phyloP scores from a whole-genome alignment of 2,797 vertebrate species.

The Enteromius trimaculatus region DNA sequence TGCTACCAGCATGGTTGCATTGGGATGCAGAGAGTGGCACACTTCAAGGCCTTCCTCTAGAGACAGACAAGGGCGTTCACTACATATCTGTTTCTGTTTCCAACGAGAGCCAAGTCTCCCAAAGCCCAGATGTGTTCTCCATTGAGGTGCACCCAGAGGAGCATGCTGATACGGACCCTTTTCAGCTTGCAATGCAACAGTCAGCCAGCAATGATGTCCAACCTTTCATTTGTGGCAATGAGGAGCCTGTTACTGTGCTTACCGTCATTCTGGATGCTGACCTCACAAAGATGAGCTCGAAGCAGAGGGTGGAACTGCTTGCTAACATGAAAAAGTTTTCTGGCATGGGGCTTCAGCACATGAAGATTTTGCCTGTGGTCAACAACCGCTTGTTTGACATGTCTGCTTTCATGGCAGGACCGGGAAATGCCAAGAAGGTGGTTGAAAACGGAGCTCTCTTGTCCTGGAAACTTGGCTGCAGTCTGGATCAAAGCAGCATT shows the following conservation, averaged over 20 bases:
- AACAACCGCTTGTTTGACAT: constrained; percentile 98
- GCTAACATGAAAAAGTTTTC: constrained; percentile 91
- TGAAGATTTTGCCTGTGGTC: constrained; percentile 96
- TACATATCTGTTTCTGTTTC: constrained; percentile 86
- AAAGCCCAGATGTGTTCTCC: constrained; percentile 87
- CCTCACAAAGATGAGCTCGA: constrained; percentile 94
- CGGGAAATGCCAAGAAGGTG: constrained; percentile 97
- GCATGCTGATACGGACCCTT: constrained; percentile 81
- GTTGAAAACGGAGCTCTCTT: constrained; percentile 95
- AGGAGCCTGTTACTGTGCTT: constrained; percentile 91
- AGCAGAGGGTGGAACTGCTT: constrained; percentile 88
- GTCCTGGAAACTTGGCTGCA: constrained; percentile 96
- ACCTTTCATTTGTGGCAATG: constrained; percentile 80
- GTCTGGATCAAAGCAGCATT: constrained; percentile 89
- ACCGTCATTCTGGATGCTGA: constrained; percentile 97
- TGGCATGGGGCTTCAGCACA: constrained; percentile 84
- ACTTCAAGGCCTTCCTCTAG: constrained; percentile 91
- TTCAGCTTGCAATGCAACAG: constrained; percentile 72
- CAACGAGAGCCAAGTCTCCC: constrained; percentile 78
- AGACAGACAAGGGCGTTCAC: constrained; percentile 92
- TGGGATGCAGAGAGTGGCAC: constrained; percentile 82
- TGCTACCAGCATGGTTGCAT: constrained; percentile 90
- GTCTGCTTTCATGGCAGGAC: constrained; percentile 98
- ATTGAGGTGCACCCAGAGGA: constrained; percentile 94
- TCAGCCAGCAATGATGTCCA: constrained; percentile 65